These are phyloP conservation scores for Empidonax traillii DNA, from an alignment of 2,113 vertebrate species.

Conservation along the genomic window DNA sequence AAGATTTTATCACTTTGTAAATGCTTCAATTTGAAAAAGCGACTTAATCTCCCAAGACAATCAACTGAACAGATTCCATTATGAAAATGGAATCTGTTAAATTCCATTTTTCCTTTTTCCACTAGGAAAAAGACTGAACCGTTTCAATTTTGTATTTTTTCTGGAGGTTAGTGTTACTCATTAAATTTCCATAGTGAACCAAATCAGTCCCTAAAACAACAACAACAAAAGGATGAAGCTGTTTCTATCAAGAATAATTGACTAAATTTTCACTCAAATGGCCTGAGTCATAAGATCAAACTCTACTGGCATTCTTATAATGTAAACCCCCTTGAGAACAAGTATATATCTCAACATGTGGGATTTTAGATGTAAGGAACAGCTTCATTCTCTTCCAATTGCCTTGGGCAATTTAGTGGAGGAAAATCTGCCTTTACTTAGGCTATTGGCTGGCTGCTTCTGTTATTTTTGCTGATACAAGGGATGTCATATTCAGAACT, in stretches of 20 bases:
- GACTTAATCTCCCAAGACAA: background rate
- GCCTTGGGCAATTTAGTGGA: background rate
- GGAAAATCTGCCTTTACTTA: background rate
- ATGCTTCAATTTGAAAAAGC: background rate
- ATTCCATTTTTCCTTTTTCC: too few species aligned
- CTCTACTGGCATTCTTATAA: background rate
- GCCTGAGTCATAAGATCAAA: background rate
- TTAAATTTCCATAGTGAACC: background rate
- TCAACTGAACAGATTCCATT: background rate
- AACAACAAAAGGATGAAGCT: background rate
- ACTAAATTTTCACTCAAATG: background rate
- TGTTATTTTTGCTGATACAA: background rate
- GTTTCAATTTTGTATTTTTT: background rate
- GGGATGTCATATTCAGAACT: background rate
- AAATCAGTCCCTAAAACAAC: background rate
- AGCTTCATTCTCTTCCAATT: background rate
- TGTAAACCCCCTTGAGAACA: background rate
- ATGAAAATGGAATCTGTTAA: background rate
- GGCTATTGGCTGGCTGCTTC: background rate
- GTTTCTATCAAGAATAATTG: background rate
- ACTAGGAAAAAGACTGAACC: background rate
- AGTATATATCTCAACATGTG: background rate
- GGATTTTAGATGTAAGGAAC: background rate
- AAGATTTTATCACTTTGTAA: background rate
- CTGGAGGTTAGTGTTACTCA: background rate